Evolutionary conservation across 2,797 vertebrate species (phyloP).

Genomic region (Delichon dasypus): DNA sequence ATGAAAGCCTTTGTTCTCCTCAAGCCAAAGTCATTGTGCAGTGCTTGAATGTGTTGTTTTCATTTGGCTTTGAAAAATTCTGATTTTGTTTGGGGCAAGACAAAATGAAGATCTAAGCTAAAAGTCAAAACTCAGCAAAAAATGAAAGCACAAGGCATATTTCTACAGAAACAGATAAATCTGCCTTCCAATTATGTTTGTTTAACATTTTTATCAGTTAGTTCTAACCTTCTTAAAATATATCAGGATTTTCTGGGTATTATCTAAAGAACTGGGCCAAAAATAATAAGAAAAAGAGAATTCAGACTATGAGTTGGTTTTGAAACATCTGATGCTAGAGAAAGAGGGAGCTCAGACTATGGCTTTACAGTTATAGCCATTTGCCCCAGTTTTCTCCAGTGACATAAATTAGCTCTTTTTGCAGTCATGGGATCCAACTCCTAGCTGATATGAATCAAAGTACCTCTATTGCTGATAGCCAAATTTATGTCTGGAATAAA

Average conservation of each 20-base stretch:
- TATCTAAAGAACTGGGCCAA: neutral
- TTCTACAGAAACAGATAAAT: neutral
- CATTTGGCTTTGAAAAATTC: neutral
- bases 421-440: neutral
- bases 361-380: neutral
- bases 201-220: neutral
- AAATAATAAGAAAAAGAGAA: neutral
- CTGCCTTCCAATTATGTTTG: neutral
- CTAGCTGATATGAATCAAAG: neutral
- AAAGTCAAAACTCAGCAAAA: neutral
- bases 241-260: neutral
- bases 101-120: neutral
- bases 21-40: neutral
- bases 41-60: neutral
- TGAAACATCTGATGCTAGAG: neutral
- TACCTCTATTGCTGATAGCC: neutral
- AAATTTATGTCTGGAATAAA: neutral
- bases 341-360: neutral
- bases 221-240: neutral
- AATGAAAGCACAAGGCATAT: neutral
- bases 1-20: neutral
- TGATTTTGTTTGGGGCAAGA: neutral
- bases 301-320: neutral
- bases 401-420: neutral
- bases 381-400: slow-evolving; percentile 12